Base-by-base conservation (phyloP, 2,888 invertebrate species). In the Brachycybe producta region DNA sequence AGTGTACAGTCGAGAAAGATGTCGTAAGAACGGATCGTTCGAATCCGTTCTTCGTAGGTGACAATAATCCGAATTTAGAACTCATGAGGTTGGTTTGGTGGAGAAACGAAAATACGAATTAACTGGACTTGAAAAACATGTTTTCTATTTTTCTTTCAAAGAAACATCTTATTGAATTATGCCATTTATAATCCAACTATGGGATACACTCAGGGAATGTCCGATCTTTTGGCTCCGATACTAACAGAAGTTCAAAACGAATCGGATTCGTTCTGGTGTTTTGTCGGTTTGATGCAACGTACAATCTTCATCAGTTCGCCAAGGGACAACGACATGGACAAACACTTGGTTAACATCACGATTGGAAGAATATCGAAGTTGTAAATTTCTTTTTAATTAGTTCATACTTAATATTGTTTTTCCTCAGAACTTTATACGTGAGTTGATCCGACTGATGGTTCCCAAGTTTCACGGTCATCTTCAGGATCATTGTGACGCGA, bases 221-320 rank as follows among this genome's bases (percentile, higher is more conserved):
- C 91, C 60, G 98, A 98, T 68, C 74, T 97, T 45, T 69, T 98
- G 50, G 87, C 95, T 5, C 97, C 97, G 0, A 79, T 98, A 60
- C 70, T 97, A 49, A 78, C 83, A 62, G 74, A 95, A 42, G 74
- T 94, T 73, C 80, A 83, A 56, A 83, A 90, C 63, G 98, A 98
- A 68, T 87, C 88, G 2, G 94, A 95, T 65, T 82, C 91, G 0
- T 98, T 98, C 71, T 98, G 98, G 98, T 94, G 94, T 68, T 98
- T 98, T 66, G 92, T 87, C 32, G 94, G 94, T 5, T 88, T 95
- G 61, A 97, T 98, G 92, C 82, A 95, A 53, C 80, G 80, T 73
- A 88, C 91, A 0, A 85, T 91, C 58, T 94, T 94, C 63, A 88
- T 94, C 1, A 90, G 88, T 59, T 88, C 90, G 0, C 92, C 94